Evolutionary conservation across 30 jellyfish, hydroid and myxozoan genomes (phyloP).

Genomic region (Aurelia sp.): DNA sequence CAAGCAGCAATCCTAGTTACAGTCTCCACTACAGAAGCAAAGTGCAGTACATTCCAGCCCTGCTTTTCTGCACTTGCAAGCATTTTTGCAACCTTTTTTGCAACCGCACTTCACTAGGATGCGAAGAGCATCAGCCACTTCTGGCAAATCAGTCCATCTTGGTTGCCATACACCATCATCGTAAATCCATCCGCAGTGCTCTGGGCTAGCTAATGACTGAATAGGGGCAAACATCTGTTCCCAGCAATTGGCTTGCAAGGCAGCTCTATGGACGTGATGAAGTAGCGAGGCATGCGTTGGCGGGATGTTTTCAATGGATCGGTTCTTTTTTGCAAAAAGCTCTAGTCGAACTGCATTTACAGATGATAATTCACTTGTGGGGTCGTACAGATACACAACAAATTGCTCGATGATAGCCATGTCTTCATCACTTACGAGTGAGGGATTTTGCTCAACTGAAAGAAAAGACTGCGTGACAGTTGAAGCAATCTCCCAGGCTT

Average conservation of each 20-base stretch:
- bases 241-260: too few species aligned
- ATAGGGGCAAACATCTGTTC: slow-evolving; percentile 37
- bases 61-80: too few species aligned
- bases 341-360: too few species aligned
- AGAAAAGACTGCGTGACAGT: slow-evolving; percentile 32
- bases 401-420: slow-evolving; percentile 47
- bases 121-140: slow-evolving; percentile 43
- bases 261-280: too few species aligned
- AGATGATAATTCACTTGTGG: too few species aligned
- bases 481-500: slow-evolving; percentile 33
- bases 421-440: slow-evolving; percentile 22
- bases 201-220: slow-evolving; percentile 25
- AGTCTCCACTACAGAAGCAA: too few species aligned
- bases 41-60: too few species aligned
- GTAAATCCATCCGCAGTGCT: slow-evolving; percentile 41
- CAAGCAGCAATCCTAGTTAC: too few species aligned
- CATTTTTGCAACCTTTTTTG: too few species aligned
- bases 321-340: too few species aligned
- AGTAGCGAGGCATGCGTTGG: too few species aligned
- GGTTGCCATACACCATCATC: slow-evolving; percentile 56
- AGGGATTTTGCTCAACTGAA: slow-evolving; percentile 27
- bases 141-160: slow-evolving; percentile 50
- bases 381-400: slow-evolving; percentile 15
- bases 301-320: too few species aligned
- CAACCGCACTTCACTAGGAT: slow-evolving; percentile 53